A percentile compares a stretch with the other conserved stretches of the same genome.
phyloP scores from a whole-genome alignment of 2,888 invertebrate species.

The Ephialtes manifestator region DNA sequence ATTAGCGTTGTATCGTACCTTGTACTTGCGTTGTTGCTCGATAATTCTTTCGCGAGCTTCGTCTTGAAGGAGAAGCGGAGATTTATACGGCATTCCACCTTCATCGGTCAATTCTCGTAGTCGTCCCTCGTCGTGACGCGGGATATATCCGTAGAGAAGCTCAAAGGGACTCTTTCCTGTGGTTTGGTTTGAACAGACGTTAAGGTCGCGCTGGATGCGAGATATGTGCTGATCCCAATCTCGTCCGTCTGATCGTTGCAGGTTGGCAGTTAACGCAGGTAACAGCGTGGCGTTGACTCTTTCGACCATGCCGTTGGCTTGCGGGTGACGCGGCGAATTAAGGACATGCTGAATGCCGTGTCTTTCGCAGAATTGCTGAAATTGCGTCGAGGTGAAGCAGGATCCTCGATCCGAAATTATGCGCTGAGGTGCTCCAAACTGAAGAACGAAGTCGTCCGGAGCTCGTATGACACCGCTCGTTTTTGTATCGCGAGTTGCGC shows the following conservation, averaged over 20 bases:
- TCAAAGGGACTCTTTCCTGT: constrained; percentile 66
- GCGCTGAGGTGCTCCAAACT: constrained; percentile 57
- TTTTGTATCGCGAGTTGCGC: neutral
- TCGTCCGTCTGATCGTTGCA: constrained; percentile 25
- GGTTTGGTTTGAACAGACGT: constrained; percentile 49
- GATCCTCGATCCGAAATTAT: constrained; percentile 68
- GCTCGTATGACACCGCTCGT: neutral
- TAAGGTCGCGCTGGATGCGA: constrained; percentile 62
- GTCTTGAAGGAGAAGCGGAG: neutral
- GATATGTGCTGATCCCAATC: constrained; percentile 57
- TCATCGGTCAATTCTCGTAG: constrained; percentile 18
- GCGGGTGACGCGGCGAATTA: constrained; percentile 28
- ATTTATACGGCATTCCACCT: neutral
- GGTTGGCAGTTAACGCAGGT: constrained; percentile 37
- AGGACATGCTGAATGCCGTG: constrained; percentile 29
- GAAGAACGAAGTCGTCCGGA: constrained; percentile 55
- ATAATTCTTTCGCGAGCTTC: neutral
- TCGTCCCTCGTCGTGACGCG: constrained; percentile 57
- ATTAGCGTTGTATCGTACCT: constrained; percentile 5
- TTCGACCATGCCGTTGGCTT: constrained; percentile 63
- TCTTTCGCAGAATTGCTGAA: constrained; percentile 20
- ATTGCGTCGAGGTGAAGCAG: neutral
- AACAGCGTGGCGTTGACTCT: constrained; percentile 66
- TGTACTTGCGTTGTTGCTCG: neutral
- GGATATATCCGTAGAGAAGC: constrained; percentile 62